Percentiles rank a stretch among this genome's conserved stretches.
Conservation (phyloP, 1,140 invertebrate genomes). For the Eulimnadia texana region DNA sequence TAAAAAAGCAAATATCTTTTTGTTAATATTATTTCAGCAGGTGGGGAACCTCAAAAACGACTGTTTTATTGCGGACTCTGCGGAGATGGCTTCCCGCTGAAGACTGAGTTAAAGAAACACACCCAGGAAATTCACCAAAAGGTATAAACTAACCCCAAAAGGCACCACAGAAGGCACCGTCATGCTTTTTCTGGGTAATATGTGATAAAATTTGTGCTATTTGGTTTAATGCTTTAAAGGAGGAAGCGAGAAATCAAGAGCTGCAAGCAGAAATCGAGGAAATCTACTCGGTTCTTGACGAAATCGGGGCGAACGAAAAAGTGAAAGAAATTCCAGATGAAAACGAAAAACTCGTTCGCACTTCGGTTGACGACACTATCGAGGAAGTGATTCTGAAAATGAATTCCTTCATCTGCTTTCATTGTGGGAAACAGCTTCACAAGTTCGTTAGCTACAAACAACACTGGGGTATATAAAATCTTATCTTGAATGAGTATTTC, state of each 20-base stretch:
- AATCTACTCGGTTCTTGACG: slow-evolving; percentile 2
- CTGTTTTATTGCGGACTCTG: slow-evolving; percentile 30
- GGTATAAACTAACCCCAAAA: too few species aligned
- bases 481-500: background rate
- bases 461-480: slow-evolving; percentile 17
- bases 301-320: background rate
- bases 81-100: slow-evolving; percentile 28
- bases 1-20: background rate
- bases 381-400: slow-evolving; percentile 6
- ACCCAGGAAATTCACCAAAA: slow-evolving; percentile 20
- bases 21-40: slow-evolving; percentile 18
- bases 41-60: slow-evolving; percentile 17
- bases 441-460: slow-evolving; percentile 16
- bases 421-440: slow-evolving; percentile 19
- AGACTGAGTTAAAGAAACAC: slow-evolving; percentile 28
- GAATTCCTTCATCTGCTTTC: slow-evolving; percentile 12
- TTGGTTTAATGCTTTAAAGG: background rate
- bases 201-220: background rate
- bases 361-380: background rate
- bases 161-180: too few species aligned
- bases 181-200: background rate
- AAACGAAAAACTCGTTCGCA: background rate
- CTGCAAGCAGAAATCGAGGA: slow-evolving; percentile 2
- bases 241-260: background rate
- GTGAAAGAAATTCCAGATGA: background rate